Evolutionary conservation across 1,140 invertebrate species (phyloP).

Genomic region (Euglossa dilemma): DNA sequence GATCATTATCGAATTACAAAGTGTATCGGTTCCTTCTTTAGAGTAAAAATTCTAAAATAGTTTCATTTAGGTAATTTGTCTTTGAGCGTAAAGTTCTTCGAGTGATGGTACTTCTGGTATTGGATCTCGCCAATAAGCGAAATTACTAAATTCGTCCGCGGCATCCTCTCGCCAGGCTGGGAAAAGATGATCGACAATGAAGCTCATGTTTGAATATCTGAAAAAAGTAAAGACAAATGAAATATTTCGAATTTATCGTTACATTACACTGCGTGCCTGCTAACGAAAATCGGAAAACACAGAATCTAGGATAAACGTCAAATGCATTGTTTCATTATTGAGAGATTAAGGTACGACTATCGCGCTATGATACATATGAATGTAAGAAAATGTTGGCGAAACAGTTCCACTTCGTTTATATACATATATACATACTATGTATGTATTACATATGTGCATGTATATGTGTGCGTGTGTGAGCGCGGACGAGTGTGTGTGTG

Average conservation of each 20-base stretch:
- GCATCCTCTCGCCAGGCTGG: constrained; percentile 88
- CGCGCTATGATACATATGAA: neutral
- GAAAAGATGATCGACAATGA: constrained; percentile 97
- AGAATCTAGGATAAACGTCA: neutral
- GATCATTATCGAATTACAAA: constrained; percentile 53
- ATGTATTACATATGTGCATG: no score
- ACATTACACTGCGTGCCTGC: no score
- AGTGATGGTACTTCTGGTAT: constrained; percentile 83
- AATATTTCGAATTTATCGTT: no score
- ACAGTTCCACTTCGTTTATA: neutral
- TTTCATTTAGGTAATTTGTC: constrained; percentile 65
- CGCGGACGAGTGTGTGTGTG: neutral
- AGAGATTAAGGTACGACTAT: neutral
- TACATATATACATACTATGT: neutral
- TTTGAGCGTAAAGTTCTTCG: constrained; percentile 66
- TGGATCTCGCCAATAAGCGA: constrained; percentile 96
- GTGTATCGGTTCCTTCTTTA: constrained; percentile 10
- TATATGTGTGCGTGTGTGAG: no score
- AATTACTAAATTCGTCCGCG: constrained; percentile 93
- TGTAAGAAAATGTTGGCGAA: neutral
- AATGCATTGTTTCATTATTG: neutral
- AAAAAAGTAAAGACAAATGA: constrained; percentile 66
- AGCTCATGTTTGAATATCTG: constrained; percentile 96
- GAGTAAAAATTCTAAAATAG: constrained; percentile 18
- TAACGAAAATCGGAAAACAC: neutral